phyloP scores from a whole-genome alignment of 2,888 invertebrate species.

The Phania funesta region DNA sequence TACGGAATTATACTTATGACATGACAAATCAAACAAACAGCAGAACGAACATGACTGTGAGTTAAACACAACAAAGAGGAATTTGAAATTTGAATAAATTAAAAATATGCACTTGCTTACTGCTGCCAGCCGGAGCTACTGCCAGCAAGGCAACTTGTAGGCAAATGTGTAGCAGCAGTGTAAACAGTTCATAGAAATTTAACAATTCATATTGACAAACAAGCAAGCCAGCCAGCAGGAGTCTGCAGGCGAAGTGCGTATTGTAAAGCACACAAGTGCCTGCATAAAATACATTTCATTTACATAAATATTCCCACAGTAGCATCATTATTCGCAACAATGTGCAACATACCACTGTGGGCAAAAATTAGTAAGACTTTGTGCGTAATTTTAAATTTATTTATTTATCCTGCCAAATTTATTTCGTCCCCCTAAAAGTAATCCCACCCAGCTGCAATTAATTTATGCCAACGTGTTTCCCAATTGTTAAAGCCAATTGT shows the following conservation, averaged over 20 bases:
- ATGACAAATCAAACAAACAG: constrained; percentile 17
- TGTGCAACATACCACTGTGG: no score
- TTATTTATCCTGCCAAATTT: no score
- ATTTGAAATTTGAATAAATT: constrained; percentile 25
- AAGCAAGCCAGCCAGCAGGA: background rate
- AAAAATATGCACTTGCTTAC: background rate
- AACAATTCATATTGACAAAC: no score
- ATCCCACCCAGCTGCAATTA: no score
- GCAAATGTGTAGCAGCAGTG: background rate
- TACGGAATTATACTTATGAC: constrained; percentile 17
- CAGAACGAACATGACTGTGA: background rate
- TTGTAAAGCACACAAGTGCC: background rate
- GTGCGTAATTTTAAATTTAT: no score
- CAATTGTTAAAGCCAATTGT: no score
- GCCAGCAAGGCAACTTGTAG: background rate
- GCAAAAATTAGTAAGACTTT: no score
- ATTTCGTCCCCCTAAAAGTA: no score
- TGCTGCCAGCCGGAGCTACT: background rate
- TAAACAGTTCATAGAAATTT: background rate
- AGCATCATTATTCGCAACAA: background rate
- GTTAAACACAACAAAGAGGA: background rate
- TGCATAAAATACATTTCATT: background rate
- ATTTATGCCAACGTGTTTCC: no score
- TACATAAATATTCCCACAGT: constrained; percentile 17
- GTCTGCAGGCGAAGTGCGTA: background rate